Percentiles rank a stretch among this genome's conserved stretches.
These are phyloP conservation scores for Stigmatopora nigra DNA, from an alignment of 2,113 vertebrate species.

Conservation along the genomic window DNA sequence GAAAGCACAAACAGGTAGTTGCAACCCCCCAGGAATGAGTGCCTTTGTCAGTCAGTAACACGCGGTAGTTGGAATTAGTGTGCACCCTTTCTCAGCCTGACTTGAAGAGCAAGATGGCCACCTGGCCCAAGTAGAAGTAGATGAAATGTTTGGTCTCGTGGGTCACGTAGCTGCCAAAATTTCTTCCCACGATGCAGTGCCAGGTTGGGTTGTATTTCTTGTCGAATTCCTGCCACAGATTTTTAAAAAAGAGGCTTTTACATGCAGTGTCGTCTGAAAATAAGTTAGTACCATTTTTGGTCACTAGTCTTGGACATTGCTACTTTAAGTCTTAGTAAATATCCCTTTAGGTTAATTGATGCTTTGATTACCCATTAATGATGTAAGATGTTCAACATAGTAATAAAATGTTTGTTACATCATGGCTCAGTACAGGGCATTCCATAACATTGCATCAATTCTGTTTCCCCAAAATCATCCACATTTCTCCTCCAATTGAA, in stretches of 20 bases:
- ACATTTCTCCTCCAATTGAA: too few species aligned
- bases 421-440: not conserved
- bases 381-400: too few species aligned
- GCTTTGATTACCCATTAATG: too few species aligned
- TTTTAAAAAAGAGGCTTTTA: conserved; percentile 4
- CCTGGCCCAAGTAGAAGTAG: conserved; percentile 98
- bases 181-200: conserved; percentile 98
- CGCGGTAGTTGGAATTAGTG: conserved; percentile 18
- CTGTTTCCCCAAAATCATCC: not conserved
- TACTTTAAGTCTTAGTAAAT: not conserved
- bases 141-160: conserved; percentile 99
- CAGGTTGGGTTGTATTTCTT: conserved; percentile 98
- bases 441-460: not conserved
- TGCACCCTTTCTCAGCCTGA: conserved; percentile 76
- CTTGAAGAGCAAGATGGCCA: conserved; percentile 96
- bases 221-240: conserved; percentile 83
- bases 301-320: too few species aligned
- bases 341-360: not conserved
- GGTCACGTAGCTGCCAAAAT: conserved; percentile 97
- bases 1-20: conserved; percentile 76
- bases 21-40: conserved; percentile 73
- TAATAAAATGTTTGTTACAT: not conserved
- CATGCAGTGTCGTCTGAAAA: too few species aligned
- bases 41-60: conserved; percentile 64
- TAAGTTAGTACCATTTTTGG: too few species aligned